Conservation (phyloP, 2,888 invertebrate genomes). For the Cosmia pyralina region DNA sequence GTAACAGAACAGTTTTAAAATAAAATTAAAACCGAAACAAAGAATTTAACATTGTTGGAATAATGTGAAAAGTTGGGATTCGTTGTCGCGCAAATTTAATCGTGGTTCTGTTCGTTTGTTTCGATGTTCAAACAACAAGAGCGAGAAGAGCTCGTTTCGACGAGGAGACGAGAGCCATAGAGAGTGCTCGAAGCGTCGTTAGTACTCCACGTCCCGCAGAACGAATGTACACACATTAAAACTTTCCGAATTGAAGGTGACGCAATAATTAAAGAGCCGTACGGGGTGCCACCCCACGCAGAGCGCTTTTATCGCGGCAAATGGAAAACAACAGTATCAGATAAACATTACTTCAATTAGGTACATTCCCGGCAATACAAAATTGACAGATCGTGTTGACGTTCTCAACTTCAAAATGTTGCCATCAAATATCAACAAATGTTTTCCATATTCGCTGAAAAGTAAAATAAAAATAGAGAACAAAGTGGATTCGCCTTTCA, state of each 20-base stretch:
- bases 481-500: conserved; percentile 54
- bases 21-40: conserved; percentile 63
- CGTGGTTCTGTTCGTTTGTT: conserved; percentile 81
- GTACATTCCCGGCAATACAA: conserved; percentile 26
- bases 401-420: conserved; percentile 21
- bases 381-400: conserved; percentile 14
- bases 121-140: conserved; percentile 85
- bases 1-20: conserved; percentile 58
- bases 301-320: conserved; percentile 69
- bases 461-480: conserved; percentile 63
- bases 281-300: conserved; percentile 71
- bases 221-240: conserved; percentile 88
- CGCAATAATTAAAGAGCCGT: conserved; percentile 80
- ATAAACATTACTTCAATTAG: conserved; percentile 51
- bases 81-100: conserved; percentile 77
- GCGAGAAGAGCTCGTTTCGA: conserved; percentile 79
- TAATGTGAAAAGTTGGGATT: conserved; percentile 69
- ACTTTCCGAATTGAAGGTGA: conserved; percentile 85
- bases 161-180: conserved; percentile 78
- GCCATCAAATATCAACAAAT: conserved; percentile 39
- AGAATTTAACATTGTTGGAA: conserved; percentile 45
- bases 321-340: conserved; percentile 65
- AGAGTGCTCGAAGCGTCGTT: conserved; percentile 83
- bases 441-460: conserved; percentile 32
- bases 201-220: conserved; percentile 77